A percentile compares a stretch with the other conserved stretches of the same genome.
Conservation (phyloP, 2,888 invertebrate genomes). For the Rhogogaster chlorosoma region DNA sequence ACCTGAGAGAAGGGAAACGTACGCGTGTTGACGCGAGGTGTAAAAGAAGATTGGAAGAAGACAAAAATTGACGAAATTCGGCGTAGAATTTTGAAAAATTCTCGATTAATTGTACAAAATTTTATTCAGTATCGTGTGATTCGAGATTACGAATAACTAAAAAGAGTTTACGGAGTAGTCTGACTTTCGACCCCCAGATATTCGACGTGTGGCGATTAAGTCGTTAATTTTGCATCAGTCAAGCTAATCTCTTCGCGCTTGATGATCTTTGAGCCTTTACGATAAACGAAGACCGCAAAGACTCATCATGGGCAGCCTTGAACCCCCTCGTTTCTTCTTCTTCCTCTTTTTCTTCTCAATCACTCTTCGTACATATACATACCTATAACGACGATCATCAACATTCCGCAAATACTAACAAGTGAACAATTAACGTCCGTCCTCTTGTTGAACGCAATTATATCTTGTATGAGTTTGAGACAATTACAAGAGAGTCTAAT, state of each 20-base stretch:
- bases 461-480: background rate
- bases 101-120: background rate
- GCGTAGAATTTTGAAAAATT: background rate
- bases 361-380: background rate
- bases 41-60: background rate
- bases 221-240: slow-evolving; percentile 41
- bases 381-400: background rate
- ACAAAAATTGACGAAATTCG: background rate
- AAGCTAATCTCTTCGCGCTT: slow-evolving; percentile 17
- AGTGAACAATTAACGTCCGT: slow-evolving; percentile 14
- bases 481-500: slow-evolving; percentile 11
- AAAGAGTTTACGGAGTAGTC: background rate
- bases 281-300: background rate
- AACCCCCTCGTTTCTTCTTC: background rate
- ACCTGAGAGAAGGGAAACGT: background rate
- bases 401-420: slow-evolving; percentile 25
- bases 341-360: background rate
- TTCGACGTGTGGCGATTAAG: slow-evolving; percentile 31
- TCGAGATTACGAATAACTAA: background rate
- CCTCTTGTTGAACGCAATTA: slow-evolving; percentile 11
- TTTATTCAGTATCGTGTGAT: background rate
- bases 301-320: slow-evolving; percentile 4
- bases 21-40: background rate
- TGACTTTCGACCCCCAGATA: background rate
- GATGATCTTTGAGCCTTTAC: slow-evolving; percentile 21